A percentile compares a stretch with the other conserved stretches of the same genome.
These are phyloP conservation scores for Nineta flava DNA, from an alignment of 2,888 invertebrate genomes.

Conservation along the genomic window DNA sequence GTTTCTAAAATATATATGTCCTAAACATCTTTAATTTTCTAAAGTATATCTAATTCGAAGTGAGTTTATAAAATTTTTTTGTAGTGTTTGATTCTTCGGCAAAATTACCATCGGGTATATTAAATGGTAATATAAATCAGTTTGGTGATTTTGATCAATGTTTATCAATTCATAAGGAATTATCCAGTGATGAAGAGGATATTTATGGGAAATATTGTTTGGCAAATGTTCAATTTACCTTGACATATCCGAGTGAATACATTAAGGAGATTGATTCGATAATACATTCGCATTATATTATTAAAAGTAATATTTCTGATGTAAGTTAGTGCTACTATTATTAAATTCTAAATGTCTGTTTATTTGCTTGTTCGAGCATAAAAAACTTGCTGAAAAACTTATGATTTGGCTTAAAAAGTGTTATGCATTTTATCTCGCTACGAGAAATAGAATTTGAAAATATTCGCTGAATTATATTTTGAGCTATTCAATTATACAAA, in stretches of 20 bases:
- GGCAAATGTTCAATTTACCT: constrained; percentile 34
- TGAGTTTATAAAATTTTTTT: not conserved
- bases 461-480: too few relatives aligned
- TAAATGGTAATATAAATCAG: constrained; percentile 53
- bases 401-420: too few relatives aligned
- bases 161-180: constrained; percentile 28
- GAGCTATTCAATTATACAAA: not conserved
- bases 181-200: constrained; percentile 19
- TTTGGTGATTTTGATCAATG: constrained; percentile 57
- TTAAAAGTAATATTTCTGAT: constrained; percentile 35
- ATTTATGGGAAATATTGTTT: constrained; percentile 50
- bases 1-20: not conserved
- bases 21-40: not conserved
- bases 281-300: constrained; percentile 36
- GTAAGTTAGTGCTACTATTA: constrained; percentile 30
- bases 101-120: constrained; percentile 48
- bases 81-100: constrained; percentile 61
- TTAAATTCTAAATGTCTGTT: too few relatives aligned
- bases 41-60: not conserved
- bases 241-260: constrained; percentile 18
- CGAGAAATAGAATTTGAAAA: not conserved
- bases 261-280: constrained; percentile 24
- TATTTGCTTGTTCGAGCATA: too few relatives aligned
- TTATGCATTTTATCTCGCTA: too few relatives aligned
- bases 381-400: too few relatives aligned